Conservation (phyloP, 2,797 vertebrate genomes). For the Coregonus ussuriensis region DNA sequence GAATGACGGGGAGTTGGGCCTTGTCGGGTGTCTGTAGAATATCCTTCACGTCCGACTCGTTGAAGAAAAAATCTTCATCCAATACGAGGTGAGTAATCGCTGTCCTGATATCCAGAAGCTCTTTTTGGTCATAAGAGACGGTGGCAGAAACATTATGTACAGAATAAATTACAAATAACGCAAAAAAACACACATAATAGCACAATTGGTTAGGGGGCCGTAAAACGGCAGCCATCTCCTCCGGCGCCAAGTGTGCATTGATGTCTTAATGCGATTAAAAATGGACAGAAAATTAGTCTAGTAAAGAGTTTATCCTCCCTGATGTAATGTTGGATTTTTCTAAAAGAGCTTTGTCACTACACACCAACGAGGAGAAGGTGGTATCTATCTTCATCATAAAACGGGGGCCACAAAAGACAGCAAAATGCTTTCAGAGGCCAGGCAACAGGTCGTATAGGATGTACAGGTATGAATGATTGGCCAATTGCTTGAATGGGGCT, state of each 20-base stretch:
- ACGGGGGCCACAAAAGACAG: constrained; percentile 3
- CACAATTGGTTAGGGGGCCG: no score
- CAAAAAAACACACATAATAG: no score
- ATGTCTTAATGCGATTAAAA: background rate
- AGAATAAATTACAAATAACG: no score
- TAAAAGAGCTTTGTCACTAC: background rate
- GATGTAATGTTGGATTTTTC: background rate
- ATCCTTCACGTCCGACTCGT: no score
- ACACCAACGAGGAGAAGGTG: background rate
- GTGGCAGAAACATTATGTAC: no score
- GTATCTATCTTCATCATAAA: constrained; percentile 16
- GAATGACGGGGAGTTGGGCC: no score
- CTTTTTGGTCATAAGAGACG: no score
- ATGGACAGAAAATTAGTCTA: background rate
- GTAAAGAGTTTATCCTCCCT: background rate
- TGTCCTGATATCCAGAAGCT: no score
- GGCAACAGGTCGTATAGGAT: background rate
- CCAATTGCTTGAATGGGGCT: constrained; percentile 10
- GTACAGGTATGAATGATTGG: constrained; percentile 26
- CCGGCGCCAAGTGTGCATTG: background rate
- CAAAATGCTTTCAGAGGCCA: background rate
- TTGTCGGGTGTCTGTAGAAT: no score
- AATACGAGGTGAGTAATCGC: no score
- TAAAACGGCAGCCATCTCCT: no score
- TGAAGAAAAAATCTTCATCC: no score